A percentile compares a stretch with the other conserved stretches of the same genome.
Evolutionary conservation across 2,888 invertebrate genomes (phyloP).

Genomic region (Argyresthia albistria): DNA sequence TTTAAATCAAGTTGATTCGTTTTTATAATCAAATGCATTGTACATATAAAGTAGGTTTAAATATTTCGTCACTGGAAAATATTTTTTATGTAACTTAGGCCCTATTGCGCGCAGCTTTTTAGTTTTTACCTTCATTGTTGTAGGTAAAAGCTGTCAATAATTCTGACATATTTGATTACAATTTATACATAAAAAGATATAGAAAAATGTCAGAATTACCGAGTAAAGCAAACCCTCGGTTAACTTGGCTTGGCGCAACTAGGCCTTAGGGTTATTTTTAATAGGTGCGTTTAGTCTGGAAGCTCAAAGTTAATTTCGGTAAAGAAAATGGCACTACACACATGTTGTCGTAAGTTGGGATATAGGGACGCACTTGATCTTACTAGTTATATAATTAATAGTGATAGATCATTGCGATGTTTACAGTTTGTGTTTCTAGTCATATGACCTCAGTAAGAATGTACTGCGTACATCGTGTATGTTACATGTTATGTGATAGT

Average conservation of each 20-base stretch:
- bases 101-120: too few relatives aligned
- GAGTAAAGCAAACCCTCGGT: too few relatives aligned
- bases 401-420: not conserved
- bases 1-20: constrained; percentile 14
- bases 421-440: constrained; percentile 31
- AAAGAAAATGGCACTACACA: not conserved
- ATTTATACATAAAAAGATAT: too few relatives aligned
- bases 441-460: constrained; percentile 17
- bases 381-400: not conserved
- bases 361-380: not conserved
- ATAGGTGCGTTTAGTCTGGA: not conserved
- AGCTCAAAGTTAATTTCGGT: not conserved
- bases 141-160: too few relatives aligned
- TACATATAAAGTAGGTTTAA: constrained; percentile 69
- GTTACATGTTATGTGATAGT: constrained; percentile 47
- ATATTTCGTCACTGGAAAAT: too few relatives aligned
- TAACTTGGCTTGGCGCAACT: too few relatives aligned
- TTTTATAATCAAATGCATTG: constrained; percentile 39
- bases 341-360: not conserved
- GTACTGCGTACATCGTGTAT: constrained; percentile 30
- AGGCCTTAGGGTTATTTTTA: too few relatives aligned
- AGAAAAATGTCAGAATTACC: too few relatives aligned
- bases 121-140: too few relatives aligned
- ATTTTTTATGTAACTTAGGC: too few relatives aligned
- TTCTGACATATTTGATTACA: too few relatives aligned